Base-by-base conservation (phyloP, 2,888 invertebrate species). In the Drosophila mercatorum region DNA sequence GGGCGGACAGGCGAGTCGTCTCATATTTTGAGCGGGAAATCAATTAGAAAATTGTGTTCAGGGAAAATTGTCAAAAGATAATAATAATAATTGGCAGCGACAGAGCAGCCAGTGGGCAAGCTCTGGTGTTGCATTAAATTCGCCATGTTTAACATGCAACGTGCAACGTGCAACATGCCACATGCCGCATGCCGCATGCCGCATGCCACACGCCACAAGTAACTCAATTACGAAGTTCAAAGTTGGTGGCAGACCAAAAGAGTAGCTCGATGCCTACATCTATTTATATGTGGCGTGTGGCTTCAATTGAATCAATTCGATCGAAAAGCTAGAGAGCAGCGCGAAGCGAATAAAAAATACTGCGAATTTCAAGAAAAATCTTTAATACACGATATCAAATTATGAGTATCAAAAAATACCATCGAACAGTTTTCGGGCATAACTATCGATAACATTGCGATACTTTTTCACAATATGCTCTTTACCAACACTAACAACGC, bases 191-290 rank as follows among this genome's bases (percentile, higher is more conserved):
- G 53, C 40, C 26, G 14, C 57, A 53, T 49, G 40, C 28, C 26
- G 4, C 31, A 11, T 52, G 44, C 44, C 14, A 41, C 61, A 55
- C 22, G 61, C 52, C 17, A 61, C 66, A 66, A 65, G 58, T 56
- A 73, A 62, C 62, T 73, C 58, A 64, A 67, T 79, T 75, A 59
- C 49, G 53, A 17, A 75, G 64, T 70, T 70, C n/a, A 58, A 34
- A 51, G 53, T n/a, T 49, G 7, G 10, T 14, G 12, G 34, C 34
- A 12, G 5, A 11, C 5, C 28, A n/a, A 49, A 31, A 28, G 28
- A 10, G 31, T 47, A 28, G 47, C 47, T 47, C 31, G 2, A 11
- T 11, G 11, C 11, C n/a, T 17, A 17, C 5, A 51, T 17, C 3
- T 34, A 49, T 26, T 46, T 31, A n/a, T n/a, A n/a, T 28, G 28